Base-by-base conservation (phyloP, 2,113 vertebrate species). In the Pedetes capensis region DNA sequence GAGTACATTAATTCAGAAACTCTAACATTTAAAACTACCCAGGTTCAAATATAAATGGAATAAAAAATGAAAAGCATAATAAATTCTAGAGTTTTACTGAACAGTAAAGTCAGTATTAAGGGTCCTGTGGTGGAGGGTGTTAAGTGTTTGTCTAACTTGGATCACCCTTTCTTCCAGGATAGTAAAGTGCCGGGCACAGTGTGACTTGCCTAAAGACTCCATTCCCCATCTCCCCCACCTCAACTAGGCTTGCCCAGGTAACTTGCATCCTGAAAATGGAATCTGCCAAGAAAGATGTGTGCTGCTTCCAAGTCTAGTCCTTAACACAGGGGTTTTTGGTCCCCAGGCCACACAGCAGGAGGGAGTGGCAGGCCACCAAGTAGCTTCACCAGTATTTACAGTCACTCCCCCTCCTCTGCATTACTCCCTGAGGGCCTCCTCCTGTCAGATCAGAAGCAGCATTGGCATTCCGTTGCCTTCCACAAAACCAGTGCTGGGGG, bases 11-110 rank as follows among this genome's bases (percentile, higher is more conserved):
- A 90, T 68, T 75, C 29, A 76, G 32, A 42, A 93, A 93, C 5
- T 59, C 12, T 32, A 64, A 84, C 93, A 87, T 57, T n/a, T 83
- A 83, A 3, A 79, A 68, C 11, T 34, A 66, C 47, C 80, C 8
- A 23, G 16, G 32, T 25, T 27, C 57, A 69, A 51, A 47, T 63
- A 69, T 79, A 96, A 51, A 86, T 78, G 80, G 37, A 92, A 93
- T 57, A 49, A 64, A 81, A 88, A 63, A 84, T 51, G 39, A 68
- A 90, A 96, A 68, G 42, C 81, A 49, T 79, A 64, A 92, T 53
- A 61, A 72, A 88, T 57, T 51, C 39, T 23, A 80, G 82, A 63
- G 59, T 47, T 74, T 86, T 29, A 64, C 0, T 61, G 37, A 85
- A 59, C 17, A 94, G 18, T 29, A 5, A 64, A 71, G 47, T 83